These are phyloP conservation scores for Halictus ligatus DNA, from an alignment of 2,888 invertebrate genomes.

Conservation along the genomic window DNA sequence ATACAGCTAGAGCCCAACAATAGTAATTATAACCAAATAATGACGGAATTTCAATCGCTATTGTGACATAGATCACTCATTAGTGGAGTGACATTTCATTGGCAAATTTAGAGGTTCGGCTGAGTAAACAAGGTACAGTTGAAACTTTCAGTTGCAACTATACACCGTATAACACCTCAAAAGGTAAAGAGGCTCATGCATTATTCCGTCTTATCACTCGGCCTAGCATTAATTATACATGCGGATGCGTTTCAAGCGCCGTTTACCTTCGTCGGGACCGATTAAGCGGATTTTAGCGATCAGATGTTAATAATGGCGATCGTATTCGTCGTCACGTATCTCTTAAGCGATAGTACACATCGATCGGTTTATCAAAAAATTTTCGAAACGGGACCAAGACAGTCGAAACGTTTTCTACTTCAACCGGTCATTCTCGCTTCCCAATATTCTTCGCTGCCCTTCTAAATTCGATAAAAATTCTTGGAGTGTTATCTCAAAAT, in stretches of 20 bases:
- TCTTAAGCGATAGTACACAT: conserved; percentile 34
- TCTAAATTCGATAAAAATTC: too few relatives aligned
- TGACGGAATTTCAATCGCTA: neutral
- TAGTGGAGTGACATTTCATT: neutral
- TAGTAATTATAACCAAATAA: too few relatives aligned
- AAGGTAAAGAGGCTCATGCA: conserved; percentile 49
- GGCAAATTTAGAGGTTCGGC: neutral
- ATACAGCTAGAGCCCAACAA: too few relatives aligned
- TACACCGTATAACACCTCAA: conserved; percentile 18
- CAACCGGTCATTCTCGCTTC: too few relatives aligned
- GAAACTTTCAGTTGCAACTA: neutral
- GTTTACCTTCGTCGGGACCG: conserved; percentile 54
- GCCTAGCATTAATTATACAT: conserved; percentile 54
- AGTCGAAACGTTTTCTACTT: neutral
- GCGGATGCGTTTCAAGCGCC: conserved; percentile 46
- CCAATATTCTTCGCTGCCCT: too few relatives aligned
- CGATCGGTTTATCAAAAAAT: neutral
- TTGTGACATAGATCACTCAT: neutral
- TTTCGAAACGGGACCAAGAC: neutral
- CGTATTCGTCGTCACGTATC: conserved; percentile 59
- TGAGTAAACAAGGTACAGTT: neutral
- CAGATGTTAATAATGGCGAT: conserved; percentile 61
- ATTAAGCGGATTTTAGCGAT: conserved; percentile 51
- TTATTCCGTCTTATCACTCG: conserved; percentile 33
- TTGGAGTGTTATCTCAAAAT: too few relatives aligned